Base-by-base conservation (phyloP, 2,797 vertebrate species). In the Chromis chromis region DNA sequence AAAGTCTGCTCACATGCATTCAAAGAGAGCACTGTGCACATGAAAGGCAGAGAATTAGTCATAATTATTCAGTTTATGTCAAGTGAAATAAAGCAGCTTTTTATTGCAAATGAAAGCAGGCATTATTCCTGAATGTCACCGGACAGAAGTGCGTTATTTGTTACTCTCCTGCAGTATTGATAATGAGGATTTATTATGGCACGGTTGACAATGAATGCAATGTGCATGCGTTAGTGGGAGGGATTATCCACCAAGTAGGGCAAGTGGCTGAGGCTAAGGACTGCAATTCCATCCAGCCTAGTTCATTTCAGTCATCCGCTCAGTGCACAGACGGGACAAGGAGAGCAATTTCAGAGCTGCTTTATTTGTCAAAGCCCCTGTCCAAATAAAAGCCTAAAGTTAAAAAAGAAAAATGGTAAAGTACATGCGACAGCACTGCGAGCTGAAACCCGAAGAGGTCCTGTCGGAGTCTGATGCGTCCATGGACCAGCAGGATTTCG, bases 391-490 rank as follows among this genome's bases (percentile, higher is more conserved):
- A 49, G 10, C 16, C 33, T 28, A 59, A 70, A 70, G 59, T 50
- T 33, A n/a, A 11, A 68, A 62, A 8, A 66, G 28, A 64, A 90
- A 91, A 86, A 96, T 96, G 96, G 95, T 96, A 65, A 96, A 95
- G 90, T 95, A 93, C 92, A 94, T 93, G 83, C 92, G 95, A 87
- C 95, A 96, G 90, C 94, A 94, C 85, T 94, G 94, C 85, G 95
- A 96, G 81, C 87, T 92, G 82, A 94, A 92, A 90, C 63, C 90
- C 78, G 94, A 94, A 80, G 93, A 93, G 78, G 87, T 92, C 66
- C 88, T 92, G 78, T 92, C 86, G 88, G 92, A 92, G 87, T 91
- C 92, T 81, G 93, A 93, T 59, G 90, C 91, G 82, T 90, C 89
- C 70, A 90, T 84, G 89, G 91, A 93, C 82, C 94, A 88, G 80